Conservation (phyloP, 2,888 invertebrate species). For the Hypolimnas misippus region DNA sequence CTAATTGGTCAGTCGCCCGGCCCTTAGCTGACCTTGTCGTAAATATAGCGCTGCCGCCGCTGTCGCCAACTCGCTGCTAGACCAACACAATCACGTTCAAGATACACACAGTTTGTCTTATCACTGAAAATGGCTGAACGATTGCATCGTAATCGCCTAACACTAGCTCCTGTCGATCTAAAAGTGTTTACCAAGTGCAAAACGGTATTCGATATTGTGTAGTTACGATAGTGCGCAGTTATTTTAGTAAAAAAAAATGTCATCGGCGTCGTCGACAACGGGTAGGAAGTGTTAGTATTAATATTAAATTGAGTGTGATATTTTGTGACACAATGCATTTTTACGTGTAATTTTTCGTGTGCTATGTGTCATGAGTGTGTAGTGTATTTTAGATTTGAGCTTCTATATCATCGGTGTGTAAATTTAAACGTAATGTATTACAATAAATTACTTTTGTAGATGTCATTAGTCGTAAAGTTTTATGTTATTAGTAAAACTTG, state of each 20-base stretch:
- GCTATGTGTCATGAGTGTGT: neutral
- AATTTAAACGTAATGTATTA: neutral
- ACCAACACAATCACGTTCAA: slow-evolving; percentile 50
- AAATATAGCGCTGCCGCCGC: slow-evolving; percentile 68
- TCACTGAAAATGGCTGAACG: slow-evolving; percentile 80
- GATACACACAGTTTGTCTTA: slow-evolving; percentile 64
- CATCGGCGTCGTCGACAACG: slow-evolving; percentile 68
- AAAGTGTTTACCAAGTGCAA: slow-evolving; percentile 67
- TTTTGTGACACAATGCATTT: slow-evolving; percentile 9
- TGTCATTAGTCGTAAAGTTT: neutral
- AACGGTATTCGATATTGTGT: slow-evolving; percentile 65
- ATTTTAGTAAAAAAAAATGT: slow-evolving; percentile 73
- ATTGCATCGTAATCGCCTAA: slow-evolving; percentile 70
- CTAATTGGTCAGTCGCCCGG: slow-evolving; percentile 60
- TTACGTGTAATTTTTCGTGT: neutral
- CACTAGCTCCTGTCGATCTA: slow-evolving; percentile 59
- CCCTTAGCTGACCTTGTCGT: slow-evolving; percentile 74
- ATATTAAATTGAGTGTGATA: slow-evolving; percentile 7
- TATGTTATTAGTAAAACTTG: neutral
- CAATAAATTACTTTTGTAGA: neutral
- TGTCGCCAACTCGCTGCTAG: slow-evolving; percentile 67
- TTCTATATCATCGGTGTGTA: neutral
- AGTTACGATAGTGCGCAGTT: slow-evolving; percentile 55
- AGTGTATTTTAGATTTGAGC: slow-evolving; percentile 1
- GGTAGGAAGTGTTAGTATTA: slow-evolving; percentile 74